Conservation (phyloP, 2,113 vertebrate species). For the Leptosomus discolor region DNA sequence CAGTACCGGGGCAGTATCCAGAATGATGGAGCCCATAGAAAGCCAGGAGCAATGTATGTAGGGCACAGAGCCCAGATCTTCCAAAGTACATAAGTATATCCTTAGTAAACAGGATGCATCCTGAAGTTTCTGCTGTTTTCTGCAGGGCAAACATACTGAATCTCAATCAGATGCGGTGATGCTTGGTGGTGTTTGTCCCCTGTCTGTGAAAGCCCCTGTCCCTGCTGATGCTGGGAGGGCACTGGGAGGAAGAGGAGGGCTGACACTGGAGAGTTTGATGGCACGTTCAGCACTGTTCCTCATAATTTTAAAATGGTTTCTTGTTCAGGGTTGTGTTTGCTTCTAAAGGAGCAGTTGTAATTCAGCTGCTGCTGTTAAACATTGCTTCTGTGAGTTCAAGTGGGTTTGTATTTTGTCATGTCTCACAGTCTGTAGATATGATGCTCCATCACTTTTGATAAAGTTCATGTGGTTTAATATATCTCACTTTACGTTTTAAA, state of each 20-base stretch:
- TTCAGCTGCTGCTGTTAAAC: not conserved
- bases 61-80: not conserved
- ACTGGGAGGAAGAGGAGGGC: not conserved
- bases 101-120: not conserved
- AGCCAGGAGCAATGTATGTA: not conserved
- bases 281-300: not conserved
- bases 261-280: not conserved
- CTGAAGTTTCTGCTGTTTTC: not conserved
- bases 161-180: not conserved
- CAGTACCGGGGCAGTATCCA: not conserved
- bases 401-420: not conserved
- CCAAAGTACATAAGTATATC: fast-evolving
- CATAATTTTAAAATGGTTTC: not conserved
- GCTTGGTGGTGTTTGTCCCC: not conserved
- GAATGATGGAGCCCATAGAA: not conserved
- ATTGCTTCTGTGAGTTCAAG: not conserved
- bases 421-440: not conserved
- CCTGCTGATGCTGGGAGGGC: not conserved
- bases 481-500: not conserved
- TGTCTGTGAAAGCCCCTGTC: not conserved
- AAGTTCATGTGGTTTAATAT: not conserved
- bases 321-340: not conserved
- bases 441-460: not conserved
- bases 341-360: not conserved
- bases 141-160: not conserved